Evolutionary conservation across 2,113 vertebrate genomes (phyloP), one percentile per base, ranked within the genome.

Genomic region (Hippoglossus stenolepis): DNA sequence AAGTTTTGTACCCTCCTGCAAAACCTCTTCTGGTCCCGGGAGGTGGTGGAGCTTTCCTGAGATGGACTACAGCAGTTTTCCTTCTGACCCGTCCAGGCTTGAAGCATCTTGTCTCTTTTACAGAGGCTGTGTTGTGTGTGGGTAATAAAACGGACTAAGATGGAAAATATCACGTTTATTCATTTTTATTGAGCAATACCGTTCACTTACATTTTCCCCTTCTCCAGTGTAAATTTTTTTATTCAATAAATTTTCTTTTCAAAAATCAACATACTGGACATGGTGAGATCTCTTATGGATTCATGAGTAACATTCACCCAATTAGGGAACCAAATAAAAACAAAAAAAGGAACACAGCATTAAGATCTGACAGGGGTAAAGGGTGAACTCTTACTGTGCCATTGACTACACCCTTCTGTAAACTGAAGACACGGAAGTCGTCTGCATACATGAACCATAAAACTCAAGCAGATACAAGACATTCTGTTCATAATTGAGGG

Each of bases 121-220:
- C 31, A 31, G 28, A 28, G 31, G 31, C 5, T 31, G 31, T 31
- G 24, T 24, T 24, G 24, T 24, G 24, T 24, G 31, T 31, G 31
- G 6, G 31, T 31, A 31, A 31, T 31, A 31, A 31, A 31, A 31
- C 31, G 5, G 31, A 31, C 6, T 31, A 24, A 63, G 2, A 14
- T 24, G 3, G 1, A 69, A 65, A 17, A 4, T 28, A 5, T 79
- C 80, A 89, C 87, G 83, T 93, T 93, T 84, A 92, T 91, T 93
- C 80, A 83, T 82, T 91, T 31, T 94, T 94, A 94, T 93, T 94
- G 93, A 86, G 87, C 92, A 95, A 94, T 94, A 94, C 92, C 92
- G 91, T 93, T 92, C 82, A 91, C 78, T 91, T 92, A 90, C 86
- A 92, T 89, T 90, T 43, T 93, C 90, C 93, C 83, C 77, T 93